These are phyloP conservation scores for mouse (Mus musculus) DNA, from an alignment of 2,113 vertebrate species.

Conservation along the genomic window DNA sequence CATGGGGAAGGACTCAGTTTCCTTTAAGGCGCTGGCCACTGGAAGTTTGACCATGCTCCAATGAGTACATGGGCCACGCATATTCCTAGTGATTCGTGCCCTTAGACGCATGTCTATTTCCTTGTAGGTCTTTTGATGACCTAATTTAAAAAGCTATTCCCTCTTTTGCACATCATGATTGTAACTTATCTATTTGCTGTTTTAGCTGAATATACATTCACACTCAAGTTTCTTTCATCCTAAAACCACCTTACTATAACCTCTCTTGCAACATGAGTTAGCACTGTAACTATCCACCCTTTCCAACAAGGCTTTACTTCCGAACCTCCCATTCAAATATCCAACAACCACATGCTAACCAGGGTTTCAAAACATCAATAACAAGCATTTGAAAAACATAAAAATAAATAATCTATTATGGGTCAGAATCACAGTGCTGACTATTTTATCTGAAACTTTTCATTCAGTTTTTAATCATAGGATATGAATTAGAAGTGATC, in stretches of 20 bases:
- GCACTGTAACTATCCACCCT: neutral
- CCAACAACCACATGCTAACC: neutral
- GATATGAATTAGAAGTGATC: neutral
- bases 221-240: slow-evolving; percentile 7
- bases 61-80: neutral
- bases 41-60: neutral
- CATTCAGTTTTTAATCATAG: neutral
- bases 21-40: neutral
- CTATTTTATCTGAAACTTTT: neutral
- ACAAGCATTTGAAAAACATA: neutral
- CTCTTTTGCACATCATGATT: neutral
- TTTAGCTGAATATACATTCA: neutral
- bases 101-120: neutral
- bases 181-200: neutral
- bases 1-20: neutral
- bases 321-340: neutral
- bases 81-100: neutral
- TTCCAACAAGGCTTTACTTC: slow-evolving; percentile 6
- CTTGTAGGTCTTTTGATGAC: neutral
- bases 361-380: neutral
- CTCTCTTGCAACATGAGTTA: neutral
- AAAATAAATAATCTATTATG: neutral
- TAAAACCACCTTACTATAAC: neutral
- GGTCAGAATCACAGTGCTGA: neutral
- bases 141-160: neutral